Base-by-base conservation (phyloP, 2,113 vertebrate species). In the Psittacus erithacus region DNA sequence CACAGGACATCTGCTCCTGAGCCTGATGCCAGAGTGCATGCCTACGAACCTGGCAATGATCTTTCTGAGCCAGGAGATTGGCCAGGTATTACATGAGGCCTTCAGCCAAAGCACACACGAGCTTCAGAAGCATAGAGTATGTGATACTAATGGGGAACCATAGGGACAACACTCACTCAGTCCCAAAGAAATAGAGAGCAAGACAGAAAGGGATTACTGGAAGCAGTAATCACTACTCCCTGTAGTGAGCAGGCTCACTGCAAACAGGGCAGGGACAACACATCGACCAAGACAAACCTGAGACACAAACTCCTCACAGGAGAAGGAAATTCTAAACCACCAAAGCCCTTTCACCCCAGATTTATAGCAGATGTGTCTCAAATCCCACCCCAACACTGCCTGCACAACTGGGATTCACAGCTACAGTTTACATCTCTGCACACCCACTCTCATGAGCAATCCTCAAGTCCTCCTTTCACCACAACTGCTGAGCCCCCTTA, bases 11-110 rank as follows among this genome's bases (percentile, higher is more conserved):
- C 52, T 50, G 47, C 71, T 90, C 52, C 71, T 3, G 8, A 81
- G 68, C 27, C 39, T 1, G 7, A 31, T 12, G 29, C 29, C 46
- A 35, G 19, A 4, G 2, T 6, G 1, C 28, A 25, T 11, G 46
- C 50, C 52, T 41, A 18, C 29, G 62, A 47, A 49, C 9, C 27
- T 44, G 62, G 25, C 78, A 59, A 17, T 27, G 55, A 49, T 29
- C 41, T 29, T n/a, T 39, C 28, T 2, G 2, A 82, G 71, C 46
- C 79, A 83, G 77, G 52, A 84, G 77, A 89, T 46, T 55, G 68
- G 92, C 28, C 33, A 55, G 57, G 47, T 70, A 55, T 35, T 57
- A 60, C 74, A 28, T 23, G 38, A 92, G 52, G 60, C 55, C n/a
- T 39, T 71, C 63, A 39, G 53, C 43, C 91, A 86, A 76, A 62